Evolutionary conservation across 2,888 invertebrate genomes (phyloP), one percentile per base, ranked within the genome.

Genomic region (Dioctria rufipes): DNA sequence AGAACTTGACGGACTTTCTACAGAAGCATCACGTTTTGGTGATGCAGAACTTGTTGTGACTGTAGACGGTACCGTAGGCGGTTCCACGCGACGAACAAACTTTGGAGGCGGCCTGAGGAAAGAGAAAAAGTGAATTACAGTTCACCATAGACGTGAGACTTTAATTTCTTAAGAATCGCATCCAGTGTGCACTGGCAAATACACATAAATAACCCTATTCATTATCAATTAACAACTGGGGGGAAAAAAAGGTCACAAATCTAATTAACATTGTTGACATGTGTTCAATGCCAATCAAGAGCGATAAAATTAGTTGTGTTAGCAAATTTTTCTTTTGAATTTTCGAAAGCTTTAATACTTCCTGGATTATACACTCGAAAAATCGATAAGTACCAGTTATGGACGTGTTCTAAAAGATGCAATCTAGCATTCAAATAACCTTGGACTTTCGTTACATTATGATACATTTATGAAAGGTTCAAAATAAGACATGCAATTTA

Each of bases 51-150:
- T 65, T n/a, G 67, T 60, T 37, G 61, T 9, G 9, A n/a, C 42
- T 37, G 58, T 3, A 3, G 54, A 5, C 69, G 89, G 89, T 71
- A 90, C 88, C 79, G 91, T 87, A 25, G 91, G 91, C 43, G 91
- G 90, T 84, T 92, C 92, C 25, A 92, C 92, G 69, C 92, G 92
- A 66, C 92, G 90, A 86, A 92, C 91, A 86, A 91, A 91, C 90
- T 92, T 92, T 83, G 93, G 93, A 86, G 92, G 93, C 81, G 92
- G 92, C 86, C 92, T 92, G 84, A 5, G 84, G 84, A 49, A 4
- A 11, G 63, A 63, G 63, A 37, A 25, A 61, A 63, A 46, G 6
- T 54, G 6, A 11, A 54, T n/a, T 25, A 25, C 25, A 25, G 25
- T 54, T 11, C 54, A 54, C 11, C 11, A 66, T 40, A 5, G 13